Base-by-base conservation (phyloP, 2,888 invertebrate genomes). In the Coelinius sp. region DNA sequence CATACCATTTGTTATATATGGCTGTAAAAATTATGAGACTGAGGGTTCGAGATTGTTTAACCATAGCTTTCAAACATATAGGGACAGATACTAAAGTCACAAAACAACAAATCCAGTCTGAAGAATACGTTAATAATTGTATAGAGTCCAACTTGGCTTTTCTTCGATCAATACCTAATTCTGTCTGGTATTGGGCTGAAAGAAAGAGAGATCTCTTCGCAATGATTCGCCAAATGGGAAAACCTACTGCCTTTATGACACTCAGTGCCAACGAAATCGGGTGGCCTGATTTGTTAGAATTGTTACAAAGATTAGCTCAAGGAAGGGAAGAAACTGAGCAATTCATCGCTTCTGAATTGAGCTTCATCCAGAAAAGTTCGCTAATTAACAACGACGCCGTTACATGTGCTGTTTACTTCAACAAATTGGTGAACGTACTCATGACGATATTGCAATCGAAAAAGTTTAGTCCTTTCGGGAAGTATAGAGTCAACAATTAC, bases 191-290 rank as follows among this genome's bases (percentile, higher is more conserved):
- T 44, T 76, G 74, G 70, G 24, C 68, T 5, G 10, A 20, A 10
- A 53, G 72, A 10, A 75, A 75, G 68, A 52, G 66, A 24, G 76
- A 77, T 31, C n/a, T 77, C 10, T 76, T 77, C 64, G 73, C 76
- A 3, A 76, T 77, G 76, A 88, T 87, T 31, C 67, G 87, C 20
- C 87, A 88, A 77, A 74, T 82, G n/a, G 86, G 87, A 12, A 79
- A 77, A 75, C 87, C 86, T 70, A 86, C 86, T 76, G 77, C 81
- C 78, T 77, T 87, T 83, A 69, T 85, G 78, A 83, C 86, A 78
- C 17, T 87, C 80, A 86, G 86, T 80, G 86, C 87, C 0, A 87
- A 86, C 75, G 88, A 88, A 82, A 75, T 83, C 74, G 75, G 79
- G 38, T 88, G 87, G 88, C 3, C 76, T 22, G 73, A 64, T 76